Base-by-base conservation (phyloP, 2,888 invertebrate genomes). In the Hipparchia semele region DNA sequence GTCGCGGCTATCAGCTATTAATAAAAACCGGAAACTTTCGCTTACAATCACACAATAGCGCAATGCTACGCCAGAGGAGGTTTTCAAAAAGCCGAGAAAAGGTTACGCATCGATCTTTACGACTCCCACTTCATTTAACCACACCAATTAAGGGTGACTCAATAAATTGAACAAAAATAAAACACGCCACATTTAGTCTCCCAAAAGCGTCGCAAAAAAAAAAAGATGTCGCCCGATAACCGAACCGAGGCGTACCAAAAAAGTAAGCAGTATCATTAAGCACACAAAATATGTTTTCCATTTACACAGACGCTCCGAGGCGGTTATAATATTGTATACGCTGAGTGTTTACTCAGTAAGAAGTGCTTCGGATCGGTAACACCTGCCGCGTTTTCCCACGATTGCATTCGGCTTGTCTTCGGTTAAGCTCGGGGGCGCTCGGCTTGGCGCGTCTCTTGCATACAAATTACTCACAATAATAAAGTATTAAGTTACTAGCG, bases 271-370 rank as follows among this genome's bases (percentile, higher is more conserved):
- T 93, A 93, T 94, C 93, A 92, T 94, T 94, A 93, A 92, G 88
- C 90, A 92, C 90, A 94, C 93, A 93, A 93, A 93, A 92, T 93
- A 93, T 93, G 92, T 94, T 92, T 93, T 91, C 91, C 92, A 94
- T 92, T 94, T 92, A 90, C 87, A 87, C 90, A 91, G 90, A 91
- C 91, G 92, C 90, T 90, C 83, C 88, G 88, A 90, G 88, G 88
- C 91, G 89, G 91, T 91, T 93, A 92, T 94, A 93, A 93, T 94
- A 93, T 92, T 91, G 93, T 93, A 92, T 91, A 91, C 89, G 89
- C 82, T 87, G 91, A 90, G 90, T 94, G 93, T 94, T 94, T 93
- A 93, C 91, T 90, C 91, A 92, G 90, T 91, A 92, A 91, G 92
- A 92, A 92, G 92, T 91, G 91, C 90, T 88, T 88, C 81, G 89